Conservation (phyloP, 2,113 vertebrate species). For the Hippoglossus stenolepis region DNA sequence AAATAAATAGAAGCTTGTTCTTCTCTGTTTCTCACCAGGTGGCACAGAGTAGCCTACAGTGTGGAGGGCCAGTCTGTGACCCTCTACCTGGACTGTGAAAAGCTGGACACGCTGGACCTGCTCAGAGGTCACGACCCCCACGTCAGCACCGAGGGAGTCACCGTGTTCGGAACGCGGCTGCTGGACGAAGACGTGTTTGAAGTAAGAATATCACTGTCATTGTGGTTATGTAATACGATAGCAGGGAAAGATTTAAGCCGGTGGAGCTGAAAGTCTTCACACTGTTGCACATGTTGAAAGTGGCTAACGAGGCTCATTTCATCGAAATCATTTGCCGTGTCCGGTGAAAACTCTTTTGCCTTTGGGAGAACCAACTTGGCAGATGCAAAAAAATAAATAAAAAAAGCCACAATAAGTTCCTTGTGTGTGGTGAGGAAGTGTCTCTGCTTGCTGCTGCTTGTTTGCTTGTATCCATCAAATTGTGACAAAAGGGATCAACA, state of each 20-base stretch:
- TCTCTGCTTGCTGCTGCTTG: conserved; percentile 38
- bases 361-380: not conserved
- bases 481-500: not conserved
- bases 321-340: not conserved
- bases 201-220: conserved; percentile 73
- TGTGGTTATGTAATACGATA: not conserved
- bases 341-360: not conserved
- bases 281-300: not conserved
- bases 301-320: not conserved
- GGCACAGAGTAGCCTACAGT: conserved; percentile 95
- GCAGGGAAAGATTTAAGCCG: not conserved
- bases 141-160: conserved; percentile 91
- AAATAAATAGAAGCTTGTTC: not conserved
- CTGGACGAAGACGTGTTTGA: conserved; percentile 96
- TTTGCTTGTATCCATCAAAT: conserved; percentile 39
- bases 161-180: conserved; percentile 95
- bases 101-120: conserved; percentile 87
- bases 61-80: conserved; percentile 91
- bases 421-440: conserved; percentile 22
- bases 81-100: conserved; percentile 91
- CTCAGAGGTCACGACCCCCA: conserved; percentile 87
- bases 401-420: not conserved
- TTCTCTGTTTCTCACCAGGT: conserved; percentile 79
- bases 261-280: not conserved
- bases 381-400: not conserved